Conservation (phyloP, 1,140 invertebrate species). For the Meloidogyne hapla region DNA sequence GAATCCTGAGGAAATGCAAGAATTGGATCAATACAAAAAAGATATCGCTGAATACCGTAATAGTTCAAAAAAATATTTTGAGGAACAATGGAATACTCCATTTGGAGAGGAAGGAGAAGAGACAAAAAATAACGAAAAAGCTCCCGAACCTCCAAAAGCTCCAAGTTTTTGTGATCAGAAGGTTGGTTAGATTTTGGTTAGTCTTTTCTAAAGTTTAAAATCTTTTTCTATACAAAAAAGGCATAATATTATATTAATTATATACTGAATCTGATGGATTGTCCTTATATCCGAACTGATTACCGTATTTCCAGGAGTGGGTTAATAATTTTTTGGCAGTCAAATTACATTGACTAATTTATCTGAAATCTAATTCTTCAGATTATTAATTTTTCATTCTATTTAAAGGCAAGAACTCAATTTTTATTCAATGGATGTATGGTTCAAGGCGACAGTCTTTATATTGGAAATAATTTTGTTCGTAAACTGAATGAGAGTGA, state of each 20-base stretch:
- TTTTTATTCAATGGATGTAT: background rate
- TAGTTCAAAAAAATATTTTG: background rate
- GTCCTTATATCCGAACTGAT: too few species aligned
- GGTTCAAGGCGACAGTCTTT: background rate
- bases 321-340: too few species aligned
- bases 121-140: background rate
- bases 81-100: background rate
- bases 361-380: too few species aligned
- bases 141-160: constrained; percentile 44
- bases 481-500: background rate
- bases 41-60: background rate
- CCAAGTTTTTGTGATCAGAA: constrained; percentile 39
- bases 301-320: too few species aligned
- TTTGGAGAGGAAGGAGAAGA: background rate
- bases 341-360: too few species aligned
- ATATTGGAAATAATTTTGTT: background rate
- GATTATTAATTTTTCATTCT: background rate
- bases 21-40: background rate
- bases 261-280: too few species aligned
- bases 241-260: too few species aligned
- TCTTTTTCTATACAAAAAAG: too few species aligned
- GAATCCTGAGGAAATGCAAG: background rate
- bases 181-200: background rate
- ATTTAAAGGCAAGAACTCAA: background rate
- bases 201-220: too few species aligned